Evolutionary conservation across 2,113 vertebrate genomes (phyloP), one percentile per base, ranked within the genome.

Genomic region (Stigmatopora argus): DNA sequence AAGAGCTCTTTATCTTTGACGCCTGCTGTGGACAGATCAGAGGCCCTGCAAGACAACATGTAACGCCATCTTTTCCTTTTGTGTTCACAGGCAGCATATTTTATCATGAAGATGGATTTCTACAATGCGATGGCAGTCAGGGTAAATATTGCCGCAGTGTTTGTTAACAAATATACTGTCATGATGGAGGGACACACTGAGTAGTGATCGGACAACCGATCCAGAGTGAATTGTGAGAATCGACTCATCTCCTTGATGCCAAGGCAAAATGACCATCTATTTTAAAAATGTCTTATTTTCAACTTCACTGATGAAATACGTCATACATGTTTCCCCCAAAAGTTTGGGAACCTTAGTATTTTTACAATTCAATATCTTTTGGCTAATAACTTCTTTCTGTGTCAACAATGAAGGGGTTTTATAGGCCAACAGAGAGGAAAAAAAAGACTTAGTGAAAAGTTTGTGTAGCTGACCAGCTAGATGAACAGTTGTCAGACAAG

Each of bases 91-190:
- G 89, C 86, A 89, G 93, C 93, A 86, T 94, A 94, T 96, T 94
- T 92, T 93, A 91, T 92, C 93, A 96, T 94, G 95, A 97, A 96
- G 95, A 94, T 94, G 92, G 92, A 97, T 94, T 92, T 95, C 93
- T 98, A 97, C 93, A 90, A 95, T 87, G 90, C 90, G 91, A 97
- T 95, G 94, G 95, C 94, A 91, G 93, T 97, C 94, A 98, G 92
- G 96, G 97, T 98, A 98, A 99, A 97, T 96, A 97, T 94, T 92
- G 92, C 90, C 90, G 93, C 90, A 63, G 83, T 92, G 86, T 92
- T 90, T 93, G 92, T 92, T 94, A 92, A 92, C 91, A 93, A 93
- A 94, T 93, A 89, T 69, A 77, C 72, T 74, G 69, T 71, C 58
- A 17, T 71, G 73, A 74, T 71, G 74, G 73, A 74, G 79, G 75